Conservation (phyloP, 1,140 invertebrate genomes). For the Rhagoletis zephyria region DNA sequence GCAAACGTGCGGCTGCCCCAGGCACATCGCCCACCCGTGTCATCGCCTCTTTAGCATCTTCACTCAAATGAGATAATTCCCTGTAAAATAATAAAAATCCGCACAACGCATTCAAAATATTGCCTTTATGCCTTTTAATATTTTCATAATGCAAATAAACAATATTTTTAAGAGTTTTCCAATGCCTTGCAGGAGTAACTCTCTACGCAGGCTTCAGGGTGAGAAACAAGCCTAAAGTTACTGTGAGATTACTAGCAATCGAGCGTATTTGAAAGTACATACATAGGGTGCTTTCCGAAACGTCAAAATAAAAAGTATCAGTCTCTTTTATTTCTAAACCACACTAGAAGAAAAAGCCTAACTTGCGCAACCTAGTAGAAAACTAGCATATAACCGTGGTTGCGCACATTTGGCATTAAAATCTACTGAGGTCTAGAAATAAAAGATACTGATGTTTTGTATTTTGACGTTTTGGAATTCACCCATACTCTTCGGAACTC, state of each 20-base stretch:
- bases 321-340: too few relatives aligned
- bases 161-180: conserved; percentile 68
- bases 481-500: too few relatives aligned
- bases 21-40: neutral
- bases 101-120: conserved; percentile 56
- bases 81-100: conserved; percentile 73
- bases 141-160: conserved; percentile 61
- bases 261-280: neutral
- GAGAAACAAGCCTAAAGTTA: neutral
- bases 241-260: neutral
- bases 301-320: too few relatives aligned
- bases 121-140: conserved; percentile 67
- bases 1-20: conserved; percentile 41
- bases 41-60: conserved; percentile 59
- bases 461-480: too few relatives aligned
- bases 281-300: too few relatives aligned
- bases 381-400: too few relatives aligned
- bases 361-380: too few relatives aligned
- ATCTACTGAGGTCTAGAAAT: too few relatives aligned
- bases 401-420: too few relatives aligned
- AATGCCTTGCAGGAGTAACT: conserved; percentile 58
- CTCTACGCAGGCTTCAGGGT: neutral
- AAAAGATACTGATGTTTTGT: too few relatives aligned
- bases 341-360: too few relatives aligned
- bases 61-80: conserved; percentile 72